Evolutionary conservation across 64 coral and sea anemone species (phyloP).

Genomic region (Anthopleura sola): DNA sequence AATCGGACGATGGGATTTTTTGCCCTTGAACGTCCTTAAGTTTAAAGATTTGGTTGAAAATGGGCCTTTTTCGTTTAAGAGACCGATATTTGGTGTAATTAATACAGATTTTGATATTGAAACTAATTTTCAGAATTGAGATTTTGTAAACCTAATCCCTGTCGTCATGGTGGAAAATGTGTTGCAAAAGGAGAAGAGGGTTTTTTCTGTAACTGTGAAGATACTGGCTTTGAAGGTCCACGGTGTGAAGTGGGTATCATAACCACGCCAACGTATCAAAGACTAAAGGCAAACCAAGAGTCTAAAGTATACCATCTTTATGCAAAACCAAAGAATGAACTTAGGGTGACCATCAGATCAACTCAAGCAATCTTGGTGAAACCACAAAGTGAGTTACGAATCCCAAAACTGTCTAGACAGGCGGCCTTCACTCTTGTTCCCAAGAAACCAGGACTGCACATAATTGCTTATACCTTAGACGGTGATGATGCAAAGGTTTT

Average conservation of each 20-base stretch:
- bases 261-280: slow-evolving; percentile 23
- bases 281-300: not conserved
- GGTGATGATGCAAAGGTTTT: slow-evolving; percentile 26
- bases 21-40: too few species aligned
- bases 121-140: not conserved
- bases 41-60: too few species aligned
- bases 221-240: slow-evolving; percentile 26
- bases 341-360: not conserved
- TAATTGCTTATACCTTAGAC: slow-evolving; percentile 30
- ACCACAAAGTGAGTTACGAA: not conserved
- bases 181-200: not conserved
- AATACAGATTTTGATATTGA: too few species aligned
- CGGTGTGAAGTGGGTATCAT: slow-evolving; percentile 10
- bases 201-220: slow-evolving; percentile 26
- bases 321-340: not conserved
- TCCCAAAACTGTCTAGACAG: not conserved
- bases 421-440: slow-evolving; percentile 28
- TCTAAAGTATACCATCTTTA: not conserved
- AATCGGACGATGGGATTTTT: too few species aligned
- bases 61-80: too few species aligned
- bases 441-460: slow-evolving; percentile 30
- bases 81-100: too few species aligned
- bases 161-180: slow-evolving; percentile 26
- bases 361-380: not conserved
- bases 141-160: slow-evolving; percentile 41